phyloP scores from a whole-genome alignment of 1,140 invertebrate genomes.

The Apolygus lucorum region DNA sequence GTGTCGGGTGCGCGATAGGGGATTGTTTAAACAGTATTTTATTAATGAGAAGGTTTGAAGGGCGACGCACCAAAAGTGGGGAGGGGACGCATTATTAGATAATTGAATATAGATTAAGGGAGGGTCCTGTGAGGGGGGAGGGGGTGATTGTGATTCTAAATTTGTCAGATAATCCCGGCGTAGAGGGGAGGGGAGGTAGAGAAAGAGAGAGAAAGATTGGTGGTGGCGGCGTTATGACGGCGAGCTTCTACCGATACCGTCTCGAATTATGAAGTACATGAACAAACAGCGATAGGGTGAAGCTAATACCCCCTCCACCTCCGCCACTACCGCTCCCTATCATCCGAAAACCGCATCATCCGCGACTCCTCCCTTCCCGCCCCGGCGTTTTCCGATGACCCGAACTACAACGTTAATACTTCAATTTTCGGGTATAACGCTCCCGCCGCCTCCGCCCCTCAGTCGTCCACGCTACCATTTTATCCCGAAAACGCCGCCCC shows the following conservation, averaged over 20 bases:
- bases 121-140: too few species aligned
- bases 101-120: not conserved
- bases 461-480: too few species aligned
- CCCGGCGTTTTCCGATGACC: not conserved
- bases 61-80: not conserved
- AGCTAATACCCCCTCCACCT: not conserved
- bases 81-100: not conserved
- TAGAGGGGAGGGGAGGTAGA: too few species aligned
- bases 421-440: not conserved
- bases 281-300: not conserved
- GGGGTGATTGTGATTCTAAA: not conserved
- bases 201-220: too few species aligned
- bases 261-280: not conserved
- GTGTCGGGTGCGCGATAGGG: too few species aligned
- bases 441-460: not conserved
- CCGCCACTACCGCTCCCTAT: not conserved
- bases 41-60: not conserved
- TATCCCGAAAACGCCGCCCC: too few species aligned
- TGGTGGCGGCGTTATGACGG: too few species aligned
- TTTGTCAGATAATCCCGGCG: not conserved
- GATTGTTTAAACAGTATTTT: too few species aligned
- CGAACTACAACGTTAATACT: not conserved
- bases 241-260: not conserved
- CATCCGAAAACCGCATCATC: not conserved
- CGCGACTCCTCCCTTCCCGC: too few species aligned